Evolutionary conservation across 2,113 vertebrate genomes (phyloP).

Genomic region (Pelecanoides urinatrix): DNA sequence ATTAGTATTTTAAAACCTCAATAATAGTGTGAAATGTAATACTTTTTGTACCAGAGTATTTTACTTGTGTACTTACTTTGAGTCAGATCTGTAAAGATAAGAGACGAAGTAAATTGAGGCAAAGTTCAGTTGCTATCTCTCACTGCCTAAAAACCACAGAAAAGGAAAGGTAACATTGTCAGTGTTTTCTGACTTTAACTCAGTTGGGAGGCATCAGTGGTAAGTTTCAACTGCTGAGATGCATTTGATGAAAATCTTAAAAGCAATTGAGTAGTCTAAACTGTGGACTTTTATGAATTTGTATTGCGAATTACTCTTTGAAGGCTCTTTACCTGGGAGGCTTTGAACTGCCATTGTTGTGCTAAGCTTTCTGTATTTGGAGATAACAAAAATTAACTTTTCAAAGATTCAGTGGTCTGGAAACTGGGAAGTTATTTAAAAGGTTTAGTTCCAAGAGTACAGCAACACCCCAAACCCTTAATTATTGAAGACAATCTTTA

Average conservation of each 20-base stretch:
- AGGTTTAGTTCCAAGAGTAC: conserved; percentile 54
- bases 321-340: conserved; percentile 78
- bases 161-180: conserved; percentile 68
- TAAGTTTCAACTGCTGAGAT: conserved; percentile 73
- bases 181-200: conserved; percentile 78
- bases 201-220: conserved; percentile 75
- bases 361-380: conserved; percentile 64
- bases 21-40: background rate
- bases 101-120: conserved; percentile 22
- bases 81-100: conserved; percentile 19
- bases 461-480: conserved; percentile 21
- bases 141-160: conserved; percentile 51
- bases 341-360: conserved; percentile 78
- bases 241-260: conserved; percentile 83
- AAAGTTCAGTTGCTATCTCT: conserved; percentile 43
- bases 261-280: conserved; percentile 76
- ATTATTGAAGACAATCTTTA: conserved; percentile 32
- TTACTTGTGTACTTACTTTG: background rate
- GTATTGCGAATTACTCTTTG: conserved; percentile 75
- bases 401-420: conserved; percentile 73
- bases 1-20: background rate
- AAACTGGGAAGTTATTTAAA: conserved; percentile 69
- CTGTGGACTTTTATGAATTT: conserved; percentile 80
- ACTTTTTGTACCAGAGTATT: background rate
- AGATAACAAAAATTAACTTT: conserved; percentile 81